These are phyloP conservation scores for Dromius quadrimaculatus DNA, from an alignment of 2,888 invertebrate species.

Conservation along the genomic window DNA sequence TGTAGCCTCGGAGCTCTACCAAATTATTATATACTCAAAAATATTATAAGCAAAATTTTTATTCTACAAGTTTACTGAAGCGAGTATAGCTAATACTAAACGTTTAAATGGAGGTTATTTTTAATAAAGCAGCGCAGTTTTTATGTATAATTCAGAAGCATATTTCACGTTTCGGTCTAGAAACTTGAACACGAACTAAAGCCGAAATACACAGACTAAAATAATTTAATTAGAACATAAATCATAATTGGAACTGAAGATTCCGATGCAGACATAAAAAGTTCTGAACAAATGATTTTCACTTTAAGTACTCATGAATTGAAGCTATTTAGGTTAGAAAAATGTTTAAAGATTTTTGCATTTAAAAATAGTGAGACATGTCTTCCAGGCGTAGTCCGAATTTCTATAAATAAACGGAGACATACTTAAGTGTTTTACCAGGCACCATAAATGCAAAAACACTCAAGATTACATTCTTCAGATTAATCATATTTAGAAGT, in stretches of 20 bases:
- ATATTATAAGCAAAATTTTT: no score
- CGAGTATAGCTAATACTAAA: no score
- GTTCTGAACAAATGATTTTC: conserved; percentile 8
- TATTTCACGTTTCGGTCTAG: conserved; percentile 26
- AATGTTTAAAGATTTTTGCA: background rate
- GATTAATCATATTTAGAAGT: no score
- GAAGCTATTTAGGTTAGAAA: conserved; percentile 10
- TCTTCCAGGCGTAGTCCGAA: background rate
- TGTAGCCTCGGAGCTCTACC: no score
- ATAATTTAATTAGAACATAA: conserved; percentile 19
- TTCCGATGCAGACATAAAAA: conserved; percentile 5
- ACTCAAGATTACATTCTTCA: conserved; percentile 4
- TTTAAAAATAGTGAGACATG: background rate
- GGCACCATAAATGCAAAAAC: conserved; percentile 2
- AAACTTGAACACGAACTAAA: conserved; percentile 10
- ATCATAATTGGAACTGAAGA: no score
- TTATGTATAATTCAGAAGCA: conserved; percentile 23
- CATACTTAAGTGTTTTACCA: background rate
- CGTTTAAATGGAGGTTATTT: conserved; percentile 18
- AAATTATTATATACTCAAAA: no score
- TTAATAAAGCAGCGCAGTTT: conserved; percentile 19
- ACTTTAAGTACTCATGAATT: background rate
- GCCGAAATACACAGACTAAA: conserved; percentile 3
- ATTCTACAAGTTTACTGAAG: no score
- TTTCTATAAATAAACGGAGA: conserved; percentile 13